A percentile compares a stretch with the other conserved stretches of the same genome.
Conservation (phyloP, 2,113 vertebrate species). For the Rhodinocichla rosea region DNA sequence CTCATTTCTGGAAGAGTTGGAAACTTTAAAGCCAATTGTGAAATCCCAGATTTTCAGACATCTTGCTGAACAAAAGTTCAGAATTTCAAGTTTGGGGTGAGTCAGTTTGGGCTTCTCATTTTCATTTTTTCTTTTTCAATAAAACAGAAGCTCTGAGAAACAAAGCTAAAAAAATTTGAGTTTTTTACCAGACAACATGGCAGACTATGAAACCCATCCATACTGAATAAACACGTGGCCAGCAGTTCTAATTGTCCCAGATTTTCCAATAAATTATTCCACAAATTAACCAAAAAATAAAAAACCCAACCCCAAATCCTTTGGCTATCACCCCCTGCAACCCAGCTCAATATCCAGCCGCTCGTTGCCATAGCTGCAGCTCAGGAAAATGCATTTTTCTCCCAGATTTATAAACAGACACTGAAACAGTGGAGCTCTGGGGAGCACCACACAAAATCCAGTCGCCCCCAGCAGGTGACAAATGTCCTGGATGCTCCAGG, state of each 20-base stretch:
- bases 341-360: conserved; percentile 4
- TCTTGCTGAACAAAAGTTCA: neutral
- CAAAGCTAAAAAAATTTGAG: neutral
- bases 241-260: neutral
- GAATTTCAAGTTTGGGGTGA: neutral
- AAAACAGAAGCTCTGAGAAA: neutral
- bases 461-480: conserved; percentile 42
- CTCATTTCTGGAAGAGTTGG: neutral
- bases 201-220: neutral
- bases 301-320: neutral
- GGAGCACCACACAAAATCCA: conserved; percentile 45
- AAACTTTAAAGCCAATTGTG: neutral
- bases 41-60: neutral
- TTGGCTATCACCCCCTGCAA: neutral
- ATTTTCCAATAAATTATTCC: conserved; percentile 14
- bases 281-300: neutral
- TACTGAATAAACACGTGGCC: neutral
- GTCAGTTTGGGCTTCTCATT: neutral
- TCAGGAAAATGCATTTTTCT: conserved; percentile 64
- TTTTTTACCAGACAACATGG: neutral
- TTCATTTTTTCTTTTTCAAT: neutral
- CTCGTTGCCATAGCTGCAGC: conserved; percentile 71
- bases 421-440: conserved; percentile 61
- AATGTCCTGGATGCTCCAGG: conserved; percentile 4
- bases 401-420: conserved; percentile 65